Evolutionary conservation across 2,888 invertebrate genomes (phyloP).

Genomic region (Pterostichus niger): DNA sequence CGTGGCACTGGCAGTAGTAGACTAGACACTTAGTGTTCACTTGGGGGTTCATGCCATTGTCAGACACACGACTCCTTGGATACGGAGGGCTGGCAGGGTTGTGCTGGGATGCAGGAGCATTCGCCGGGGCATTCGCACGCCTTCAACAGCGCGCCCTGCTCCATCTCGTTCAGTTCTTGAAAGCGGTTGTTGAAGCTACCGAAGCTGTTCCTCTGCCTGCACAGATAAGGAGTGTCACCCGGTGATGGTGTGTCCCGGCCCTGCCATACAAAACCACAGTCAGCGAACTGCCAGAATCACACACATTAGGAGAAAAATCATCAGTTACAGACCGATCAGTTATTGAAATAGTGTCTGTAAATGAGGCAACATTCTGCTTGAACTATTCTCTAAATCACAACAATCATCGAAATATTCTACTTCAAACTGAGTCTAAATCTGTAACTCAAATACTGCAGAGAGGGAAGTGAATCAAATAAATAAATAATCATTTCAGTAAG

Average conservation of each 20-base stretch:
- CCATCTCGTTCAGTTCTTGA: constrained; percentile 78
- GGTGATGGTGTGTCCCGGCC: constrained; percentile 86
- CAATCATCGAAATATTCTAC: too few relatives aligned
- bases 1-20: neutral
- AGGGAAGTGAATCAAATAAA: too few relatives aligned
- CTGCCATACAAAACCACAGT: constrained; percentile 72
- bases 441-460: too few relatives aligned
- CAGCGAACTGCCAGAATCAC: constrained; percentile 4
- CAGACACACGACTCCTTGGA: constrained; percentile 73
- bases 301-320: neutral
- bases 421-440: too few relatives aligned
- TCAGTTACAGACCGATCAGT: too few relatives aligned
- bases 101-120: constrained; percentile 22
- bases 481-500: too few relatives aligned
- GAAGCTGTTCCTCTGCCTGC: constrained; percentile 87
- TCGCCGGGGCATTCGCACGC: constrained; percentile 67
- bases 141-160: constrained; percentile 77
- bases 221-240: constrained; percentile 88
- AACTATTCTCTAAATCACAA: too few relatives aligned
- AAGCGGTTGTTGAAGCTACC: constrained; percentile 77
- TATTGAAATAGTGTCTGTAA: too few relatives aligned
- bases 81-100: constrained; percentile 21
- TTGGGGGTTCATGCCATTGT: constrained; percentile 68
- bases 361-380: too few relatives aligned
- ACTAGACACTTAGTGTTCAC: too few relatives aligned